Evolutionary conservation across 35 echinoderm and acorn worm genomes (phyloP).

Genomic region (Apostichopus californicus): DNA sequence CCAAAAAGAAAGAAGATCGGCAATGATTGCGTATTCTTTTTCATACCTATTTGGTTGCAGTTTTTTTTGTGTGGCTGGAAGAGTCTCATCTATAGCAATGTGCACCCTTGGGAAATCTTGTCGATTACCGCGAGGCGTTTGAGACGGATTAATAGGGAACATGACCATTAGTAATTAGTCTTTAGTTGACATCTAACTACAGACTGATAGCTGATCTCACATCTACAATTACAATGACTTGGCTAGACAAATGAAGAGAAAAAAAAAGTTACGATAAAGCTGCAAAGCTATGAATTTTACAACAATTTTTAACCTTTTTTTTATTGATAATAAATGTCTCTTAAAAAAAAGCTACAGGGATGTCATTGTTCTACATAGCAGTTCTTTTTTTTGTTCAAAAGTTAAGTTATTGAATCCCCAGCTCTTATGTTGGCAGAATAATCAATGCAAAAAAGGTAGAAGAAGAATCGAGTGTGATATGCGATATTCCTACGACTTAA

Average conservation of each 20-base stretch:
- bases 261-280: background rate
- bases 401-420: too few relatives aligned
- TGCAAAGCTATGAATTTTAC: background rate
- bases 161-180: constrained; percentile 52
- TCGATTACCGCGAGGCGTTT: constrained; percentile 37
- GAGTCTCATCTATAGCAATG: constrained; percentile 49
- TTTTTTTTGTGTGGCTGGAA: background rate
- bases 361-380: constrained; percentile 11
- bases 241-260: constrained; percentile 2
- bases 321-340: background rate
- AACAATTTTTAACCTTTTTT: background rate
- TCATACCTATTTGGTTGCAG: constrained; percentile 9
- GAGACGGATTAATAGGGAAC: constrained; percentile 53
- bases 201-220: constrained; percentile 22
- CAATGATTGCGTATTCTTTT: constrained; percentile 20
- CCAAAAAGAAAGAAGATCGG: background rate
- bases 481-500: background rate
- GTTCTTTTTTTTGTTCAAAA: too few relatives aligned
- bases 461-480: background rate
- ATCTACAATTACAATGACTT: constrained; percentile 12
- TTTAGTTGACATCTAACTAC: constrained; percentile 40
- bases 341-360: background rate
- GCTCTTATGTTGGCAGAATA: too few relatives aligned
- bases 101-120: constrained; percentile 48
- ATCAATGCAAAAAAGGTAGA: background rate